Evolutionary conservation across 2,113 vertebrate genomes (phyloP), one percentile per base, ranked within the genome.

Genomic region (Semicossyphus pulcher): DNA sequence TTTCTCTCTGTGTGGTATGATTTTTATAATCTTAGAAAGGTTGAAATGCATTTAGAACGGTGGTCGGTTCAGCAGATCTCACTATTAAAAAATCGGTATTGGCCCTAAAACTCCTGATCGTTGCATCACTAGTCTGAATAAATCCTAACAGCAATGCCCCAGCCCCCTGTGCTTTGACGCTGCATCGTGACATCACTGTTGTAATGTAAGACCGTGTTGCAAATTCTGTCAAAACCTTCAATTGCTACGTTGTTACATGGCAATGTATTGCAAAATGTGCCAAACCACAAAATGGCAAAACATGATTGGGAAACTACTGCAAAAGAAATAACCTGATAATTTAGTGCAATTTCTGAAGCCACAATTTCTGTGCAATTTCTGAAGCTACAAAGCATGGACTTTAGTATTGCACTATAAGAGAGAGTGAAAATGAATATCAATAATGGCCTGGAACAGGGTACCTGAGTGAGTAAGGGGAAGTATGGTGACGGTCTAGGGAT

Each of bases 281-380:
- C 39, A 18, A n/a, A 86, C 61, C 78, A 65, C 82, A 81, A 49
- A 14, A 53, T 88, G 91, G 54, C 81, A 61, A 26, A 84, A 92
- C 23, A n/a, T 6, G 41, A 42, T n/a, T 7, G 18, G 2, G 15
- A 44, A 44, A n/a, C 5, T 44, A 18, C 41, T n/a, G 18, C 41
- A 44, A 44, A n/a, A 7, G 14, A n/a, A 44, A 44, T n/a, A 9
- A n/a, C 8, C 16, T 8, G 7, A n/a, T n/a, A 20, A 44, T 20
- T 53, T 11, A 10, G 2, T 16, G 12, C 3, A 0, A 7, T 45
- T 53, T 57, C 20, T 62, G 20, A 32, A 47, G 37, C 39, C 7
- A 16, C 16, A 0, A n/a, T n/a, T n/a, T n/a, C n/a, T n/a, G 2
- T 16, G 12, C 3, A 0, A 7, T 45, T 53, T 57, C 20, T 62